Conservation (phyloP, 2,113 vertebrate genomes). For the Xyrauchen texanus region DNA sequence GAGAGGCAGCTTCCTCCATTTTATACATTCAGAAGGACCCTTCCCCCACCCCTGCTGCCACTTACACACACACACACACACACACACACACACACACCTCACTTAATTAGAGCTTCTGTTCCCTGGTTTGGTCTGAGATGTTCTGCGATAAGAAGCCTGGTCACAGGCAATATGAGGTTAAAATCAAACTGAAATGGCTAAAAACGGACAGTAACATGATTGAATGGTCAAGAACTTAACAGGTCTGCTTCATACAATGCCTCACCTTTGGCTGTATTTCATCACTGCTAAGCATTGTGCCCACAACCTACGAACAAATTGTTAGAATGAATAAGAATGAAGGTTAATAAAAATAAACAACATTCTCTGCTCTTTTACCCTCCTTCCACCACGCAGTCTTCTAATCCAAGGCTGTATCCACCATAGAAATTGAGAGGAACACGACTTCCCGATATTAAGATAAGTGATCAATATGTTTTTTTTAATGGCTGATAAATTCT, state of each 20-base stretch:
- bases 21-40: conserved; percentile 67
- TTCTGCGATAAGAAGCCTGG: conserved; percentile 50
- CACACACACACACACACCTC: conserved; percentile 52
- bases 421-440: too few relatives aligned
- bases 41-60: conserved; percentile 69
- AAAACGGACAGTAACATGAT: not conserved
- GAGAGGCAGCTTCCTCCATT: conserved; percentile 67
- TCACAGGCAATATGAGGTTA: conserved; percentile 35
- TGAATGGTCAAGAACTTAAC: not conserved
- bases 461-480: too few relatives aligned
- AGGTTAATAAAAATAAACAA: not conserved
- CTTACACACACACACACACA: conserved; percentile 17
- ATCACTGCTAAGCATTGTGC: not conserved
- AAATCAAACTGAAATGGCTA: conserved; percentile 38
- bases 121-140: conserved; percentile 64
- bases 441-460: too few relatives aligned
- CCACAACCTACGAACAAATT: not conserved
- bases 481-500: too few relatives aligned
- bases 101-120: conserved; percentile 72
- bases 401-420: too few relatives aligned
- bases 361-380: too few relatives aligned
- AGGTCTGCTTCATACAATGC: not conserved
- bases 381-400: too few relatives aligned
- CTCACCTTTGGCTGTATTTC: not conserved
- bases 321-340: not conserved